Percentiles rank a stretch among this genome's conserved stretches.
Evolutionary conservation across 1,140 invertebrate species (phyloP).

Genomic region (Drosophila seguyi): DNA sequence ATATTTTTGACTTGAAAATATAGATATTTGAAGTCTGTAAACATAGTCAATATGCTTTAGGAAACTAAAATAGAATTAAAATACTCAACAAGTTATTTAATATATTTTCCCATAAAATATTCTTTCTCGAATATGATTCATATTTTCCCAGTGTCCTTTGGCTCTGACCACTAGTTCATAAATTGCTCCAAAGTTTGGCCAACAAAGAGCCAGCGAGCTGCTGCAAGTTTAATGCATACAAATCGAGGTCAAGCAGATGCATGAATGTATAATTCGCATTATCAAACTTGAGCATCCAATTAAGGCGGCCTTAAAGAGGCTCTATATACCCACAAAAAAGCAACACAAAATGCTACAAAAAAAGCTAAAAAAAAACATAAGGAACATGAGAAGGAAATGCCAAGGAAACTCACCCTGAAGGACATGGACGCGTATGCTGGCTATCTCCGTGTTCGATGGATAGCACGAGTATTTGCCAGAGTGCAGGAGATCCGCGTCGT

Average conservation of each 20-base stretch:
- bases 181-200: constrained; percentile 38
- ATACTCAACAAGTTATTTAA: background rate
- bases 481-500: constrained; percentile 85
- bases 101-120: background rate
- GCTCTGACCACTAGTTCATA: constrained; percentile 26
- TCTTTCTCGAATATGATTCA: background rate
- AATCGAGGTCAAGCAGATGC: constrained; percentile 53
- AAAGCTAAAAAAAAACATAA: too few relatives aligned
- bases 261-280: constrained; percentile 51
- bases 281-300: constrained; percentile 50
- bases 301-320: constrained; percentile 36
- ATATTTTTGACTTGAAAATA: too few relatives aligned
- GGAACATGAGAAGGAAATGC: background rate
- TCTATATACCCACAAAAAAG: background rate
- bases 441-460: constrained; percentile 86
- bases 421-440: constrained; percentile 87
- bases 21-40: too few relatives aligned
- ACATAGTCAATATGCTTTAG: background rate
- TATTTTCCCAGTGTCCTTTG: constrained; percentile 6
- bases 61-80: too few relatives aligned
- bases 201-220: constrained; percentile 10
- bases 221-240: constrained; percentile 53
- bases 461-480: constrained; percentile 86
- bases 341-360: background rate
- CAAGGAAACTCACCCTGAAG: constrained; percentile 80